These are phyloP conservation scores for Melipona beecheii DNA, from an alignment of 2,888 invertebrate genomes.

Conservation along the genomic window DNA sequence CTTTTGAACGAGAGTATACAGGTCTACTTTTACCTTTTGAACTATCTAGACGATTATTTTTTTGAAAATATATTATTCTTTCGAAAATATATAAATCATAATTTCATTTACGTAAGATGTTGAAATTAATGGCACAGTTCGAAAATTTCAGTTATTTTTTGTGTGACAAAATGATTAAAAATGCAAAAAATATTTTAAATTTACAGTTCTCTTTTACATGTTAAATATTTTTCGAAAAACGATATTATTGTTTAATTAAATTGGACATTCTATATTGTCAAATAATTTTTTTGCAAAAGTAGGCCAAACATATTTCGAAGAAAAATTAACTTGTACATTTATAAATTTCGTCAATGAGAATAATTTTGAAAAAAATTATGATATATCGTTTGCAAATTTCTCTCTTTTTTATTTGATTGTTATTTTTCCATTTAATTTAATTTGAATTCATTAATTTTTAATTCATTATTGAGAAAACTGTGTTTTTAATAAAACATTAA, in stretches of 20 bases:
- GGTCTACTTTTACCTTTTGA: background rate
- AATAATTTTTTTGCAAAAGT: background rate
- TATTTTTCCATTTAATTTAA: no score
- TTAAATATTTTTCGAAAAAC: background rate
- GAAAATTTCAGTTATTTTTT: background rate
- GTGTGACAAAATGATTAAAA: background rate
- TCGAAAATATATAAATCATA: background rate
- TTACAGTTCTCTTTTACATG: background rate
- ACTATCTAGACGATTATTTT: background rate
- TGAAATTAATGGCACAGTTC: background rate
- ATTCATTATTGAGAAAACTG: background rate
- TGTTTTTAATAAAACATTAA: background rate
- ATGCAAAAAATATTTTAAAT: background rate
- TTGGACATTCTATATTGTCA: background rate
- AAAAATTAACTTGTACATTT: background rate
- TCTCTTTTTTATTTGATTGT: background rate
- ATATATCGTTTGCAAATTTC: background rate
- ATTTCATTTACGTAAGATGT: background rate
- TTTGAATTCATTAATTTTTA: background rate
- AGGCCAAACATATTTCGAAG: background rate
- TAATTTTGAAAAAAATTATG: background rate
- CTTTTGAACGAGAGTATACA: no score
- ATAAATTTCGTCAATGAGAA: background rate
- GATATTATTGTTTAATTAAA: background rate
- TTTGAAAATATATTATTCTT: no score